Base-by-base conservation (phyloP, 2,797 vertebrate species). In the Huso huso region DNA sequence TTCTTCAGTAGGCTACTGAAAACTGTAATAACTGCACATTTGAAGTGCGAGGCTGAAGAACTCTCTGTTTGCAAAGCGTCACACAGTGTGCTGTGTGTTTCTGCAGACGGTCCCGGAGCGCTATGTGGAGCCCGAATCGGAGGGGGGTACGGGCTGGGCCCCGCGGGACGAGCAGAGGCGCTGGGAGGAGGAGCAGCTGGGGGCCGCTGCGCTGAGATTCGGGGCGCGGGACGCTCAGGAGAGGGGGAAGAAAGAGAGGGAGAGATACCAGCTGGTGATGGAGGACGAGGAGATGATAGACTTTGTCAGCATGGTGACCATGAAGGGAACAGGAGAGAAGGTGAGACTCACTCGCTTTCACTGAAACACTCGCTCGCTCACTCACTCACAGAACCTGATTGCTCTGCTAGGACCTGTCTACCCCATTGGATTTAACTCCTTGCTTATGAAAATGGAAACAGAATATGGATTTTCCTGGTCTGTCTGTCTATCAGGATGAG, bases 211-310 rank as follows among this genome's bases (percentile, higher is more conserved):
- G 3, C 82, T 96, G 64, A 89, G 81, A 71, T 95, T 96, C 2
- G 95, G 95, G 1, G 94, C 94, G 49, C 90, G 85, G 74, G 91
- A 89, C 10, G 93, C 94, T 49, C 79, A 87, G 13, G 84, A 90
- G 49, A 87, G 75, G 6, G 89, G 89, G 10, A 82, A 74, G 73
- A 85, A 86, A 12, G 86, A 92, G 76, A 82, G 81, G 66, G 89
- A 91, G 61, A 83, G 66, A 73, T 97, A 97, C 65, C 91, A 96
- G 73, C 88, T 95, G 8, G 82, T 97, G 68, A 79, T 97, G 63
- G 94, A 96, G 79, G 95, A 96, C 65, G 94, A 95, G 0, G 94
- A 96, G 78, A 93, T 95, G 89, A 95, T 97, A 13, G 85, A 90
- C 74, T 97, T 97, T 63, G 93, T 97, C 73, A 92, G 87, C 68